Evolutionary conservation across 2,888 invertebrate genomes (phyloP).

Genomic region (Nemapogon koenigi): DNA sequence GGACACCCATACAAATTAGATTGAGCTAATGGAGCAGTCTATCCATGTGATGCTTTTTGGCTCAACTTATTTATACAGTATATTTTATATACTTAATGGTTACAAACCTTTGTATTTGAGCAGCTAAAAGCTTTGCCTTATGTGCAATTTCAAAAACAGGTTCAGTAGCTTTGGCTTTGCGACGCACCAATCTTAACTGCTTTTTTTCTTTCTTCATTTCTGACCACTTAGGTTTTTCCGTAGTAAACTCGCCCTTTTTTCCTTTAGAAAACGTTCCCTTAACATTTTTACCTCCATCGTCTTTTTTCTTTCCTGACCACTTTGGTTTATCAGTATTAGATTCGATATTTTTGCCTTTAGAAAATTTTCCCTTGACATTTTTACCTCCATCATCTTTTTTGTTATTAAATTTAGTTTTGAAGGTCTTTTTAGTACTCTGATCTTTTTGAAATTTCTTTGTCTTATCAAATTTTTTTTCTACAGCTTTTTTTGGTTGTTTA

Average conservation of each 20-base stretch:
- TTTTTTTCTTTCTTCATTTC: constrained; percentile 80
- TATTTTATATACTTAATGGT: not conserved
- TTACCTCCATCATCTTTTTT: constrained; percentile 11
- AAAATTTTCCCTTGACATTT: constrained; percentile 9
- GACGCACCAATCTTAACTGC: constrained; percentile 68
- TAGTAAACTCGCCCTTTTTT: constrained; percentile 12
- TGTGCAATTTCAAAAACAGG: constrained; percentile 53
- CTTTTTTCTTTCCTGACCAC: too few species aligned
- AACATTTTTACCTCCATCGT: constrained; percentile 10
- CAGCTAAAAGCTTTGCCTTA: constrained; percentile 47
- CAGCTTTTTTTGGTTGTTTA: constrained; percentile 13
- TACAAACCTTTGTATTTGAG: constrained; percentile 48
- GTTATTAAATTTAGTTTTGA: too few species aligned
- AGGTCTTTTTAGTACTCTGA: constrained; percentile 8
- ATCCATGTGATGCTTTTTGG: too few species aligned
- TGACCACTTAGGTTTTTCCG: constrained; percentile 70
- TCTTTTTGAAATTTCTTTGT: constrained; percentile 16
- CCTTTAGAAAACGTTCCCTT: constrained; percentile 14
- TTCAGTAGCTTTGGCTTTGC: constrained; percentile 63
- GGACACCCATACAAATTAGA: too few species aligned
- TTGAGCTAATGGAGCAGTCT: too few species aligned
- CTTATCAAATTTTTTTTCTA: constrained; percentile 13
- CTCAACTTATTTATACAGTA: not conserved
- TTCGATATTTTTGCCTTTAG: not conserved
- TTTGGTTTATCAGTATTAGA: not conserved